Conservation (phyloP, 2,888 invertebrate genomes). For the Tenthredo mesomela region DNA sequence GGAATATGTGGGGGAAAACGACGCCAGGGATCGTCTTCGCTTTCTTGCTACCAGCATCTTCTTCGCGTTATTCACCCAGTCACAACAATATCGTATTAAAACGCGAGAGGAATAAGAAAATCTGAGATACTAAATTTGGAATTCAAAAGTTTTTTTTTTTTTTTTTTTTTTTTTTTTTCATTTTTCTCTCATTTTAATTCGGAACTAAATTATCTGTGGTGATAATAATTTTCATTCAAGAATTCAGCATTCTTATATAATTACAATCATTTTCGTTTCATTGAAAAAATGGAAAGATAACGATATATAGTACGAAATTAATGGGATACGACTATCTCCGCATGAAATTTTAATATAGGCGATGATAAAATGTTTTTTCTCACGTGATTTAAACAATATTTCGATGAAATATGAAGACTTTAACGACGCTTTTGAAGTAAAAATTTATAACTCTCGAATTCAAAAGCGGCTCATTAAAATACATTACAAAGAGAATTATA, state of each 20-base stretch:
- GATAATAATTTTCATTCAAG: not conserved
- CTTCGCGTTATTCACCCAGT: conserved; percentile 17
- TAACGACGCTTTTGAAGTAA: conserved; percentile 14
- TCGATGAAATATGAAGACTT: conserved; percentile 23
- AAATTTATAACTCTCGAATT: conserved; percentile 34
- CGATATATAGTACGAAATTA: not conserved
- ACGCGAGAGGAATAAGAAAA: not conserved
- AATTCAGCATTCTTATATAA: not conserved
- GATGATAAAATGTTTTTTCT: conserved; percentile 14
- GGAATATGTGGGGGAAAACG: conserved; percentile 27
- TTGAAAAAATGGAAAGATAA: not conserved
- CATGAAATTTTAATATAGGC: not conserved
- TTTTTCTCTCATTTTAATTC: not conserved
- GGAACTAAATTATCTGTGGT: not conserved
- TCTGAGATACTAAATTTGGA: not conserved
- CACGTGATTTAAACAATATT: conserved; percentile 6
- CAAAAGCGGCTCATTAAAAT: conserved; percentile 25
- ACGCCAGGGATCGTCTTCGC: conserved; percentile 30
- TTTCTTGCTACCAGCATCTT: conserved; percentile 4
- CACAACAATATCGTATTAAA: conserved; percentile 16
- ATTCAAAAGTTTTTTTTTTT: not conserved
- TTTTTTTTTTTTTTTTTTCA: too few relatives aligned
- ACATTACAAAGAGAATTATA: not conserved
- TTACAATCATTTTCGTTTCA: not conserved
- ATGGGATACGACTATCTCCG: not conserved